phyloP scores from a whole-genome alignment of 2,797 vertebrate species.

The Sebastiscus tertius region DNA sequence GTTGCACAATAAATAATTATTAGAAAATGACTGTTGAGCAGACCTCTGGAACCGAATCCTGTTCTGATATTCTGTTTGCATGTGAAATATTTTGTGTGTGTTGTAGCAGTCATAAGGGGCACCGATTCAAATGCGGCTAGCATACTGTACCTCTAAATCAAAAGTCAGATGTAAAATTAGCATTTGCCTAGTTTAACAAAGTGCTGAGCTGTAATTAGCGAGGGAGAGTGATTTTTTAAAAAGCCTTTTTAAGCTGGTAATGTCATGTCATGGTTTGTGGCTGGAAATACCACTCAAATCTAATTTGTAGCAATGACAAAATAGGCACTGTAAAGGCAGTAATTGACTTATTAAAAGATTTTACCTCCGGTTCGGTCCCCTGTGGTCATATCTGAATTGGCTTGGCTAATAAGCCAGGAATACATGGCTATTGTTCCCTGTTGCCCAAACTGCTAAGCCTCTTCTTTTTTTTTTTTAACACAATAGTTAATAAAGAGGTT shows the following conservation, averaged over 20 bases:
- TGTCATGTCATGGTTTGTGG: constrained; percentile 65
- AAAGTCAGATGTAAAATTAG: constrained; percentile 68
- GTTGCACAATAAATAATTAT: neutral
- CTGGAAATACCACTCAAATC: constrained; percentile 63
- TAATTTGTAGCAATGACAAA: constrained; percentile 68
- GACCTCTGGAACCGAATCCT: neutral
- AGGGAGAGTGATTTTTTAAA: constrained; percentile 10
- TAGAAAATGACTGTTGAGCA: constrained; percentile 4
- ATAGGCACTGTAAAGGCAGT: constrained; percentile 37
- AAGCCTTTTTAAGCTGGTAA: constrained; percentile 59
- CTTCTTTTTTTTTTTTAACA: constrained; percentile 17
- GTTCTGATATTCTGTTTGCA: neutral
- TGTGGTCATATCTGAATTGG: constrained; percentile 65
- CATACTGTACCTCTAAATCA: constrained; percentile 52
- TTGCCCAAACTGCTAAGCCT: constrained; percentile 47
- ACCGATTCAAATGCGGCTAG: constrained; percentile 45
- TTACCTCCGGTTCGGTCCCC: constrained; percentile 60
- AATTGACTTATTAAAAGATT: constrained; percentile 76
- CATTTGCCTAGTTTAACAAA: constrained; percentile 53
- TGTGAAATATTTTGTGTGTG: neutral
- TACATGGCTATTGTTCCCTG: constrained; percentile 50
- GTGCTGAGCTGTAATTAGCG: constrained; percentile 33
- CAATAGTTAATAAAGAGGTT: constrained; percentile 71
- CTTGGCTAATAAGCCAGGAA: constrained; percentile 66
- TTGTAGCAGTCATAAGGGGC: constrained; percentile 29